Base-by-base conservation (phyloP, 2,797 vertebrate species). In the Characodon lateralis region DNA sequence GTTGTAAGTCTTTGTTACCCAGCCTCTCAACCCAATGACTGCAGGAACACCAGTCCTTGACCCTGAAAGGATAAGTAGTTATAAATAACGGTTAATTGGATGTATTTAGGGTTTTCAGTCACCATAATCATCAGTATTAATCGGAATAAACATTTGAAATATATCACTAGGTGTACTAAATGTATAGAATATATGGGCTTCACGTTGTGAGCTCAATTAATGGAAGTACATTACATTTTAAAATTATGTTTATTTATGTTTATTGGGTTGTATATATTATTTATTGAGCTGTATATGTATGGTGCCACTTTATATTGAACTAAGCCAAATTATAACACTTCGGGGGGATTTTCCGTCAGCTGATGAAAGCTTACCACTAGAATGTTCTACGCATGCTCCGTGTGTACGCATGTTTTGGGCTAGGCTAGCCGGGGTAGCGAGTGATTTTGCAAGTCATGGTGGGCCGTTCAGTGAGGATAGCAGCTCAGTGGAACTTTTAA, bases 381-480 rank as follows among this genome's bases (percentile, higher is more conserved):
- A 96, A 96, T 91, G 91, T 96, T 96, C 96, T 95, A 87, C 96
- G 95, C 96, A 95, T 96, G 95, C 96, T 76, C 94, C 56, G 76
- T 96, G 74, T n/a, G 84, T 79, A 89, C 94, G 91, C 94, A 93
- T 95, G 94, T 93, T 92, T 91, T 91, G 86, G 88, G 92, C 93
- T 94, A 93, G 59, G 93, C 92, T 94, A 95, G 91, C 94, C 87
- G 89, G 93, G 92, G 90, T 89, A 94, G 93, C 95, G 94, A 95
- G 92, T 93, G 87, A 91, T 96, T 96, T 78, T 96, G 96, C 96
- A 96, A 96, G 96, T 96, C 96, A 96, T 96, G 95, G 95, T 96
- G 95, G 96, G 95, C 95, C 95, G 94, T 93, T 94, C 93, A 94
- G 85, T 86, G 88, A 90, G 90, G 89, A 87, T 83, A 91, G 90